phyloP scores from a whole-genome alignment of 2,888 invertebrate genomes.

The Cryptophagus acutangulus region DNA sequence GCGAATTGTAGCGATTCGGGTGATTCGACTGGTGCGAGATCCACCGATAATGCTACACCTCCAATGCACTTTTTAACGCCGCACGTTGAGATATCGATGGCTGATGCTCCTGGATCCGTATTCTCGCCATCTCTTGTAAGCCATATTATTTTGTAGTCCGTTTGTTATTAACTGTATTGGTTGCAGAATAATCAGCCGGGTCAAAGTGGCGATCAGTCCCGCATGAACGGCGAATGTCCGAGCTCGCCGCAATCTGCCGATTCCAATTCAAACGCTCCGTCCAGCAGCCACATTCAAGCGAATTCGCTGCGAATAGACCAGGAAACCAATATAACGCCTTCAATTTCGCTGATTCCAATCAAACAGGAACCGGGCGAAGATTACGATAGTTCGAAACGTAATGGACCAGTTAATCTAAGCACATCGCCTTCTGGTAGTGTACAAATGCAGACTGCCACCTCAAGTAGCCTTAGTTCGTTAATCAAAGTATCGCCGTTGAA shows the following conservation, averaged over 20 bases:
- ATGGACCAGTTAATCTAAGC: constrained; percentile 44
- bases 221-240: constrained; percentile 65
- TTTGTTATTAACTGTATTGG: constrained; percentile 3
- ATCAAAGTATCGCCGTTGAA: constrained; percentile 83
- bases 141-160: constrained; percentile 6
- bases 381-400: constrained; percentile 44
- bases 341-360: constrained; percentile 80
- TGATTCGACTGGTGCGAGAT: constrained; percentile 73
- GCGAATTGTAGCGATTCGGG: constrained; percentile 81
- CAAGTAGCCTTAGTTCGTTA: constrained; percentile 68
- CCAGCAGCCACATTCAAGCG: constrained; percentile 58
- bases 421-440: constrained; percentile 41
- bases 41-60: constrained; percentile 81
- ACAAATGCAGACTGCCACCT: constrained; percentile 53
- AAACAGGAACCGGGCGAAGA: constrained; percentile 63
- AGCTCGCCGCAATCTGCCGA: constrained; percentile 78
- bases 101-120: constrained; percentile 68
- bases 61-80: constrained; percentile 90
- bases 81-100: constrained; percentile 87
- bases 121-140: constrained; percentile 55
- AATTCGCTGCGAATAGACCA: constrained; percentile 45
- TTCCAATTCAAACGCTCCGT: constrained; percentile 68
- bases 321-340: constrained; percentile 69
- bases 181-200: constrained; percentile 33
- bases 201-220: constrained; percentile 42